Base-by-base conservation (phyloP, 2,888 invertebrate genomes). In the Drosophila mayaguana region DNA sequence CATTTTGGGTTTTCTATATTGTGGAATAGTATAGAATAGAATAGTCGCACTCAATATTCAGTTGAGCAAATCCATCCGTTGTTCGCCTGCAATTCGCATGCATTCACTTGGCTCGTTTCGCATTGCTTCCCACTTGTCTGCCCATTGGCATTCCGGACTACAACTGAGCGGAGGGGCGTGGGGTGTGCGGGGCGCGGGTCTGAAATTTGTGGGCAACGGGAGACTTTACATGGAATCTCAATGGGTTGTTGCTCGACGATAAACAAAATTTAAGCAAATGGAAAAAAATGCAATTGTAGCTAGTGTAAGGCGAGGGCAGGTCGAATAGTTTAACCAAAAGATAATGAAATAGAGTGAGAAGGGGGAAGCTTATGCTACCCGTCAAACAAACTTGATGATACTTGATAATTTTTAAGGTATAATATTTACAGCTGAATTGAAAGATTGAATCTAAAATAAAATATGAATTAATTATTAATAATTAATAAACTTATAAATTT, bases 51-150 rank as follows among this genome's bases (percentile, higher is more conserved):
- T 86, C 89, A 86, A 86, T 86, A 86, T 86, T 89, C 86, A 86
- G 88, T 84, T 86, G 89, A 84, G 88, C 89, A 88, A 82, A 84
- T 84, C 84, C 84, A 80, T 86, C 78, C 83, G 83, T 86, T 86
- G 77, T 75, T 75, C 75, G 65, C 43, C 46, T 79, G 78, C 86
- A 78, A 75, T 81, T 86, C 86, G 75, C 75, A 79, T 85, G 83
- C 83, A 88, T 80, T 84, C 80, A 71, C 77, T 74, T 63, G 81
- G 55, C 62, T 83, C 74, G 64, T 25, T 74, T 63, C 63, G 43
- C 53, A 66, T 54, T 46, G 40, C 28, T 64, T 63, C 36, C 62
- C 60, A 42, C 36, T 42, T 25, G 20, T 32, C 50, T 22, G n/a
- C 32, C 28, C 38, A 3, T 62, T 76, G 74, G 75, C 61, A 75